phyloP scores from a whole-genome alignment of 2,797 vertebrate species.

The Paedocypris micromegethes region DNA sequence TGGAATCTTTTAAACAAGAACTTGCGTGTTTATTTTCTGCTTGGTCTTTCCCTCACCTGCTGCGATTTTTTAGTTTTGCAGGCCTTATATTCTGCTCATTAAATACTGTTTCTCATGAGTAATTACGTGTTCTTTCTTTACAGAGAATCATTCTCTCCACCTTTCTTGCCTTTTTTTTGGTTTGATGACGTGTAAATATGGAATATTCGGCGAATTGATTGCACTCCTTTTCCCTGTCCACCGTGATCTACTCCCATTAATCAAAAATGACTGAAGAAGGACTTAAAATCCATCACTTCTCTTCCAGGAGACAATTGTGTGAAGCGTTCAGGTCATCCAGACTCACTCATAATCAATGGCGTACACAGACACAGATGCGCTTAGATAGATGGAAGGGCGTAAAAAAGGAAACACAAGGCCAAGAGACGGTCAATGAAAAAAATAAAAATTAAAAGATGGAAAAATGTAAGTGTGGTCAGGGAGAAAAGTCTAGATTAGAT shows the following conservation, averaged over 20 bases:
- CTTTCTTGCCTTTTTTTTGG: conserved; percentile 23
- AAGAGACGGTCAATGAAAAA: conserved; percentile 49
- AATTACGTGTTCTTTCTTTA: conserved; percentile 4
- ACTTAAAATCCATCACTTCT: conserved; percentile 70
- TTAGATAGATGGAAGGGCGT: conserved; percentile 59
- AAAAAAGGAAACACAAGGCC: conserved; percentile 45
- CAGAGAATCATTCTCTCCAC: neutral
- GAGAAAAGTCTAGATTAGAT: neutral
- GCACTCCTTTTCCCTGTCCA: conserved; percentile 55
- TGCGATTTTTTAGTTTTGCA: neutral
- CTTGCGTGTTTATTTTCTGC: neutral
- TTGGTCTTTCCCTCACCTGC: no score
- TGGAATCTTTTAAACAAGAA: no score
- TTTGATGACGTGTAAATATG: conserved; percentile 68
- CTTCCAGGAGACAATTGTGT: conserved; percentile 70
- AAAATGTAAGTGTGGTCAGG: neutral
- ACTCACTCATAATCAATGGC: conserved; percentile 75
- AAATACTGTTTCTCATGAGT: conserved; percentile 27
- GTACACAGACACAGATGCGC: conserved; percentile 61
- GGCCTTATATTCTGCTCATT: conserved; percentile 23
- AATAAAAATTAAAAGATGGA: neutral
- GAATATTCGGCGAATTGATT: conserved; percentile 67
- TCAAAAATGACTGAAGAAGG: conserved; percentile 63
- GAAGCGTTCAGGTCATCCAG: conserved; percentile 70
- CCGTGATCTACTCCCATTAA: conserved; percentile 66